phyloP scores from a whole-genome alignment of 2,797 vertebrate species.

The Pitangus sulphuratus region DNA sequence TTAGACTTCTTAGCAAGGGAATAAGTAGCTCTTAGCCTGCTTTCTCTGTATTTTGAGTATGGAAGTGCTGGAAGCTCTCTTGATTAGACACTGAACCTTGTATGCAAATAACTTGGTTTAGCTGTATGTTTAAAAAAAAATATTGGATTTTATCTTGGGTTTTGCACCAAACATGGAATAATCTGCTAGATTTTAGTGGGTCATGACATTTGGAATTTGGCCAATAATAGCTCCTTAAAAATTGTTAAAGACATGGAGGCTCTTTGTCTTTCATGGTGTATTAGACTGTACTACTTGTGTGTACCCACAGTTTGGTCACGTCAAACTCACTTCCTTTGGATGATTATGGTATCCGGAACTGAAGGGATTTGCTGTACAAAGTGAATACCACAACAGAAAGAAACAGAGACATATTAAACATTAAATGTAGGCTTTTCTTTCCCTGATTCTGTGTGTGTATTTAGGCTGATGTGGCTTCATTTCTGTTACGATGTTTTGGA shows the following conservation, averaged over 20 bases:
- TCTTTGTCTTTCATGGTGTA: background rate
- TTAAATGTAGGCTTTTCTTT: background rate
- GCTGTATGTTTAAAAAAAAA: background rate
- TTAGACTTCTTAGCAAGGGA: background rate
- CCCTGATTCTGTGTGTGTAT: background rate
- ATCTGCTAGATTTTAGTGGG: background rate
- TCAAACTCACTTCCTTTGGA: background rate
- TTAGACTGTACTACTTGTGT: background rate
- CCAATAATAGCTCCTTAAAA: background rate
- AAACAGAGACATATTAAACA: background rate
- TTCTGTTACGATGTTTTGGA: background rate
- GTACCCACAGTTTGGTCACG: background rate
- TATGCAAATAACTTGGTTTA: background rate
- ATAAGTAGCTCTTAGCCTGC: background rate
- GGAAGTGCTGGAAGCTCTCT: background rate
- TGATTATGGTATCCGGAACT: background rate
- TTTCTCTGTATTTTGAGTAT: background rate
- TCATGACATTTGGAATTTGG: background rate
- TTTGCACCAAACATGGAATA: background rate
- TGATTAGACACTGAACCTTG: background rate
- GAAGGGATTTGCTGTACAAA: background rate
- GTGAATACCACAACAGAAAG: background rate
- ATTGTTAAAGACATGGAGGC: background rate
- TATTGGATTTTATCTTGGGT: background rate
- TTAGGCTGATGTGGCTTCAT: background rate